Percentiles rank a stretch among this genome's conserved stretches.
phyloP scores from a whole-genome alignment of 1,140 invertebrate species.

The Marisa cornuarietis region DNA sequence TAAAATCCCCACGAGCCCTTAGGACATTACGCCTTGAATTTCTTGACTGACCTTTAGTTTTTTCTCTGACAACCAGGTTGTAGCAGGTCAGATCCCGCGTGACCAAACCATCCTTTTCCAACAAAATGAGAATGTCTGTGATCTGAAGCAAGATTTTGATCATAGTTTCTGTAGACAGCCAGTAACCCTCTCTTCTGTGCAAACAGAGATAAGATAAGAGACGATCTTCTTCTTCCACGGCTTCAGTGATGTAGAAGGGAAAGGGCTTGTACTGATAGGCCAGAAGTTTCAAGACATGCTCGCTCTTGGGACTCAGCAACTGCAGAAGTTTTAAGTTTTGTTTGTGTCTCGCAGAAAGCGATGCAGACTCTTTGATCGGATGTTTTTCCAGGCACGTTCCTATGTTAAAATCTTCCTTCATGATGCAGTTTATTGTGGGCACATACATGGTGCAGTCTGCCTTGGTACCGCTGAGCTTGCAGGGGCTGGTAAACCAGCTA shows the following conservation, averaged over 20 bases:
- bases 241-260: conserved; percentile 14
- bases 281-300: not conserved
- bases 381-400: not conserved
- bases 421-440: not conserved
- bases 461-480: not conserved
- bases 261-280: not conserved
- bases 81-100: conserved; percentile 13
- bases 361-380: not conserved
- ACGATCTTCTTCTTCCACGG: not conserved
- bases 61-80: conserved; percentile 7
- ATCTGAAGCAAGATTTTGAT: not conserved
- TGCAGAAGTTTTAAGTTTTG: not conserved
- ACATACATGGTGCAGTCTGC: not conserved
- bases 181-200: not conserved
- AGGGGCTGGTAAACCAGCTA: not conserved
- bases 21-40: not conserved
- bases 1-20: not conserved
- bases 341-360: not conserved
- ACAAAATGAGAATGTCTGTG: not conserved
- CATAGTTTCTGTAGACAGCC: not conserved
- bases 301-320: not conserved
- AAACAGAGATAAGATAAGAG: not conserved
- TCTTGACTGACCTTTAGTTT: no score
- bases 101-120: not conserved
- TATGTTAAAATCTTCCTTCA: not conserved